Percentiles rank a stretch among this genome's conserved stretches.
These are phyloP conservation scores for Pipistrellus pygmaeus DNA, from an alignment of 2,797 vertebrate genomes.

Conservation along the genomic window DNA sequence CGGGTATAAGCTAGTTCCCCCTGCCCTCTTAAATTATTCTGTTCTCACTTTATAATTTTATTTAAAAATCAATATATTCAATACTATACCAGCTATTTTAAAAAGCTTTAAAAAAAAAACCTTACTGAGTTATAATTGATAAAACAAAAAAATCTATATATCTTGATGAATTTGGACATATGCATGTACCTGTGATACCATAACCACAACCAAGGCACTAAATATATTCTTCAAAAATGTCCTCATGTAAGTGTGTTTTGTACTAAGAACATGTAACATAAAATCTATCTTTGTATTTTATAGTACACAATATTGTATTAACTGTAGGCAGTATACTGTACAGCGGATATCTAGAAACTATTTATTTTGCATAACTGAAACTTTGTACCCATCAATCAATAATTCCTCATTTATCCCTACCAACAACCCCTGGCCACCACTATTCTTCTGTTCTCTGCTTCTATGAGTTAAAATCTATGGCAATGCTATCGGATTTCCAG, in stretches of 20 bases:
- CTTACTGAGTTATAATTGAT: not conserved
- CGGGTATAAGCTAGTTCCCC: conserved; percentile 4
- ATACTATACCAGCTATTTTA: not conserved
- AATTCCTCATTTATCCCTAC: not conserved
- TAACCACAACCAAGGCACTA: not conserved
- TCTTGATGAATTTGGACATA: not conserved
- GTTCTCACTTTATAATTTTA: conserved; percentile 39
- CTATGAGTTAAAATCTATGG: too few species aligned
- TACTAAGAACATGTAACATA: not conserved
- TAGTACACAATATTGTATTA: not conserved
- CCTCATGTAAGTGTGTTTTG: not conserved
- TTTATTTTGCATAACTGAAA: not conserved
- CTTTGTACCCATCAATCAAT: not conserved
- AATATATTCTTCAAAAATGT: not conserved
- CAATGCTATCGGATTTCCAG: too few species aligned
- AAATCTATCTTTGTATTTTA: not conserved
- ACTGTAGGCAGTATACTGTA: not conserved
- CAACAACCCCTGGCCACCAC: too few species aligned
- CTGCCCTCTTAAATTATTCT: not conserved
- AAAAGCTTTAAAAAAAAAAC: not conserved
- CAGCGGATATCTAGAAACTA: not conserved
- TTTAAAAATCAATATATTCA: not conserved
- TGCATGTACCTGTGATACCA: not conserved
- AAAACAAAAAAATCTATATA: not conserved
- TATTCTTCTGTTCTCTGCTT: too few species aligned